phyloP scores from a whole-genome alignment of 2,113 vertebrate species.

The Camelus bactrianus region DNA sequence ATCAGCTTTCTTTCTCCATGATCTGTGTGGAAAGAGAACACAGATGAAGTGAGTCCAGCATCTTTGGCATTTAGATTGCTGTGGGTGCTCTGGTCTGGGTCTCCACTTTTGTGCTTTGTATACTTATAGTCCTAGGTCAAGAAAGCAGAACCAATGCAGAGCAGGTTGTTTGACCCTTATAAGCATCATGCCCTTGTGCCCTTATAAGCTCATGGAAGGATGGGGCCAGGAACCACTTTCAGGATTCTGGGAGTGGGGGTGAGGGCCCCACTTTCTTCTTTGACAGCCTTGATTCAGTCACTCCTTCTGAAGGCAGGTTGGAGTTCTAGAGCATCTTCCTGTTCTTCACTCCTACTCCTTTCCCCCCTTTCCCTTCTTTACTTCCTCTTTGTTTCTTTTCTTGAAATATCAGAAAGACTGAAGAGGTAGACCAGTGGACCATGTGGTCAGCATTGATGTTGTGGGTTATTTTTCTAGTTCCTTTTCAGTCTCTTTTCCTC shows the following conservation, averaged over 20 bases:
- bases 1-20: constrained; percentile 54
- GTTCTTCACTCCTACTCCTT: background rate
- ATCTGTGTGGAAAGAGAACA: constrained; percentile 60
- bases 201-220: background rate
- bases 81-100: background rate
- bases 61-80: background rate
- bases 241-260: background rate
- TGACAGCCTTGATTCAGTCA: background rate
- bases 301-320: background rate
- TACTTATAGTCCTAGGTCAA: background rate
- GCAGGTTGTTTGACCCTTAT: background rate
- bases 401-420: constrained; percentile 40
- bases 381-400: background rate
- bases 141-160: background rate
- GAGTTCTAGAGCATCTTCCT: background rate
- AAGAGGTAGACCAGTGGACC: background rate
- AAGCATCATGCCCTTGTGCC: background rate
- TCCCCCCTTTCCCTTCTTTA: background rate
- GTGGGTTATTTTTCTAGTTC: background rate
- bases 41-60: background rate
- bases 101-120: background rate
- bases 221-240: background rate
- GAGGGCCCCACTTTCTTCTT: background rate
- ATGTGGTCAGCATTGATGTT: background rate
- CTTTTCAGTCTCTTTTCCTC: background rate